Evolutionary conservation across 2,113 vertebrate genomes (phyloP).

Genomic region (Lepus europaeus): DNA sequence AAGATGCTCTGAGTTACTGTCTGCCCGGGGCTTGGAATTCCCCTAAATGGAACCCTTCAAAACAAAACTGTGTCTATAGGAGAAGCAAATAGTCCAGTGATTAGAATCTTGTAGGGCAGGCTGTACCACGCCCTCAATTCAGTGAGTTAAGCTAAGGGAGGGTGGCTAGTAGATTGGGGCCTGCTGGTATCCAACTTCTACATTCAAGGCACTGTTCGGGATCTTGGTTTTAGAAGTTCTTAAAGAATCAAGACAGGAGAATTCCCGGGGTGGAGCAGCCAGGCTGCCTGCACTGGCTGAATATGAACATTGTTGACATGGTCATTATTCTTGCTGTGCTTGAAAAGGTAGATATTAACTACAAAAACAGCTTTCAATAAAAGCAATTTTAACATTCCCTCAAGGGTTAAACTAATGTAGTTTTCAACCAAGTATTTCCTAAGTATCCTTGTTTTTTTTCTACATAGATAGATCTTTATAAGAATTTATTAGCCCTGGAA

Average conservation of each 20-base stretch:
- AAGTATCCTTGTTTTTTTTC: neutral
- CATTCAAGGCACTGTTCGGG: too few relatives aligned
- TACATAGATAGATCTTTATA: neutral
- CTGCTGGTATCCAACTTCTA: too few relatives aligned
- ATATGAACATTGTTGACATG: neutral
- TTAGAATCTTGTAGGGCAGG: too few relatives aligned
- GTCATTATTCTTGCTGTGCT: neutral
- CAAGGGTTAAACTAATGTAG: neutral
- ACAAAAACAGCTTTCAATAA: neutral
- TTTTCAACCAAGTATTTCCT: neutral
- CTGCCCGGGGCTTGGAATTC: too few relatives aligned
- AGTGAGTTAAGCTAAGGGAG: too few relatives aligned
- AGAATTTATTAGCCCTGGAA: conserved; percentile 5
- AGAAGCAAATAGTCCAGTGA: too few relatives aligned
- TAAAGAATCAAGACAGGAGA: neutral
- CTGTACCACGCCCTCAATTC: too few relatives aligned
- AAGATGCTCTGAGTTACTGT: too few relatives aligned
- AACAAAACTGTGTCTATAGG: too few relatives aligned
- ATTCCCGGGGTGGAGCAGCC: neutral
- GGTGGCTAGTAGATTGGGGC: too few relatives aligned
- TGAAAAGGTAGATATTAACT: neutral
- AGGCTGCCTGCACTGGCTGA: neutral
- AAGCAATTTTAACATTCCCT: neutral
- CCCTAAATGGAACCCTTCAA: too few relatives aligned
- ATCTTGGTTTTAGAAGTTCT: neutral